These are phyloP conservation scores for Halesus radiatus DNA, from an alignment of 1,140 invertebrate genomes.

Conservation along the genomic window DNA sequence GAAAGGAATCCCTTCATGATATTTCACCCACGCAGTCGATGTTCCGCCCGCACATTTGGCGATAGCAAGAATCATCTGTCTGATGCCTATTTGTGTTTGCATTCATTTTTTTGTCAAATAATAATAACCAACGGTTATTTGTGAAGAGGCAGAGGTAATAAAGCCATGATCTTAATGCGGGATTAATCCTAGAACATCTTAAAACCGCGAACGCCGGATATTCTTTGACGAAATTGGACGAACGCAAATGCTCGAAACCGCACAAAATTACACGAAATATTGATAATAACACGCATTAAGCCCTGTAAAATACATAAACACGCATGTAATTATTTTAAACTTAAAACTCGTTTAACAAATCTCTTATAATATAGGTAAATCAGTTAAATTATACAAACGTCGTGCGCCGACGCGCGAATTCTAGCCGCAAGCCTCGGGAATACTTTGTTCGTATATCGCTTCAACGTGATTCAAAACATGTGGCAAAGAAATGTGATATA, in stretches of 20 bases:
- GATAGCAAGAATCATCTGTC: slow-evolving; percentile 47
- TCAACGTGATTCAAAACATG: too few relatives aligned
- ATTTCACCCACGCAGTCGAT: slow-evolving; percentile 32
- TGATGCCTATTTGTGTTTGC: slow-evolving; percentile 35
- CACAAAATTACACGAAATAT: not conserved
- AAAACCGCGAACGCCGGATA: slow-evolving; percentile 6
- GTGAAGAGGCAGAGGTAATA: slow-evolving; percentile 6
- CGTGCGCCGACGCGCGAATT: not conserved
- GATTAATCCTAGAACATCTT: slow-evolving; percentile 13
- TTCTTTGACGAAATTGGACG: not conserved
- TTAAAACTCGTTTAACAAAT: not conserved
- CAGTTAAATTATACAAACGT: not conserved
- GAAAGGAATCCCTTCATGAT: slow-evolving; percentile 31
- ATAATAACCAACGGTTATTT: slow-evolving; percentile 39
- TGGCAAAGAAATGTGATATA: too few relatives aligned
- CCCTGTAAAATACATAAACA: too few relatives aligned
- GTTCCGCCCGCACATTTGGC: slow-evolving; percentile 25
- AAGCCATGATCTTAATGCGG: not conserved
- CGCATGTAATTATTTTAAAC: too few relatives aligned
- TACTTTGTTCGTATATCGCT: too few relatives aligned
- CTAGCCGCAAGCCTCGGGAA: not conserved
- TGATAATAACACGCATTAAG: not conserved
- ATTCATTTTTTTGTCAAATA: slow-evolving; percentile 42
- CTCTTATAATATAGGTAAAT: not conserved
- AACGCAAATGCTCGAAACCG: not conserved